phyloP scores from a whole-genome alignment of 2,888 invertebrate species.

The Eueremaeus valkanovi region DNA sequence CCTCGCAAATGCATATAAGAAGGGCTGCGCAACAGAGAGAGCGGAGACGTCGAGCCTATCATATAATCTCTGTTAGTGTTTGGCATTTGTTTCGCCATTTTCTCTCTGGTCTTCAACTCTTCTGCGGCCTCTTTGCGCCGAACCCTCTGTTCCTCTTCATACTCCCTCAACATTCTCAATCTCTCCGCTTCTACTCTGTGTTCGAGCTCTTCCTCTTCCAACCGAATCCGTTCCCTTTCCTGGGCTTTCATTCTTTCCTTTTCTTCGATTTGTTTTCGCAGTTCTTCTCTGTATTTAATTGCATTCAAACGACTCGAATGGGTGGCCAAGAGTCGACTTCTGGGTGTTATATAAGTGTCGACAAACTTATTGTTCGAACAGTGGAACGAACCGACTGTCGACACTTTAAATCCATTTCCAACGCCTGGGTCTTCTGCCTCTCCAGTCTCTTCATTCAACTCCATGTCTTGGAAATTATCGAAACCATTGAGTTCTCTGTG shows the following conservation, averaged over 20 bases:
- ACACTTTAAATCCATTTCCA: neutral
- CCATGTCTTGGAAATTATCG: neutral
- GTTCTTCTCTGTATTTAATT: constrained; percentile 36
- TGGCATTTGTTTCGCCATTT: neutral
- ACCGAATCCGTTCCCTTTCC: neutral
- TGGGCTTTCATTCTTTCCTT: constrained; percentile 28
- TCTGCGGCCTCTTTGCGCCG: neutral
- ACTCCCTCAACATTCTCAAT: constrained; percentile 34
- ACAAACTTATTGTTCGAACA: constrained; percentile 24
- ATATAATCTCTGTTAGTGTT: neutral
- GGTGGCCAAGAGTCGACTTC: constrained; percentile 28
- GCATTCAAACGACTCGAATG: constrained; percentile 34
- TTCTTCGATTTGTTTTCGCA: constrained; percentile 41
- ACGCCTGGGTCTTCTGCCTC: neutral
- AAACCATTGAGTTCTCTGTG: constrained; percentile 6
- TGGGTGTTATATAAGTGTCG: neutral
- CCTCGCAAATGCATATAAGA: constrained; percentile 3
- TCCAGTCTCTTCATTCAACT: neutral
- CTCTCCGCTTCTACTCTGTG: constrained; percentile 34
- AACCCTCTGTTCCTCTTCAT: constrained; percentile 36
- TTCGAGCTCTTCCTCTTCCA: constrained; percentile 37
- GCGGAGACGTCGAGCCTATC: neutral
- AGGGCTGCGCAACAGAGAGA: neutral
- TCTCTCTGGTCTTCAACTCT: too few species aligned
- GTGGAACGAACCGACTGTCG: neutral